These are phyloP conservation scores for Limnodromus scolopaceus DNA, from an alignment of 2,797 vertebrate genomes.

Conservation along the genomic window DNA sequence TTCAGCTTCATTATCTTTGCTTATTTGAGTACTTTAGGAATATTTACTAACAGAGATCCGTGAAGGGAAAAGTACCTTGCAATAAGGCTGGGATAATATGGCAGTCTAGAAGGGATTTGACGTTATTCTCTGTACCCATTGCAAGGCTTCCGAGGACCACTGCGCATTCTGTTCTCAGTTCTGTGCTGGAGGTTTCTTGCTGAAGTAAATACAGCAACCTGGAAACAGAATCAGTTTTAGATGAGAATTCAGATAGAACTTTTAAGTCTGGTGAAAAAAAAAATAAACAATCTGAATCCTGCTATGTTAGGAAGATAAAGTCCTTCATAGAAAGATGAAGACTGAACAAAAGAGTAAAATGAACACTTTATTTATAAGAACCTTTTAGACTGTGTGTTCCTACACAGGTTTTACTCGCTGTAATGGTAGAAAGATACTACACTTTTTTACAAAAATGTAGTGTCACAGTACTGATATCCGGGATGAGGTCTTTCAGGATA, in stretches of 20 bases:
- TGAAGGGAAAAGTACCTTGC: slow-evolving; percentile 84
- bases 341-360: neutral
- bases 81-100: slow-evolving; percentile 98
- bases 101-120: slow-evolving; percentile 99
- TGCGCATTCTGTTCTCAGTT: slow-evolving; percentile 93
- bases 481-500: neutral
- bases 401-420: neutral
- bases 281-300: neutral
- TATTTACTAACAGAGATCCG: neutral
- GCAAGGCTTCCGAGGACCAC: slow-evolving; percentile 97
- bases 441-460: neutral
- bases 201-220: slow-evolving; percentile 97
- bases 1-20: neutral
- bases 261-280: neutral
- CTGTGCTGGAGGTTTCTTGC: slow-evolving; percentile 92
- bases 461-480: neutral
- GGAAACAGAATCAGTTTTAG: slow-evolving; percentile 48
- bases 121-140: slow-evolving; percentile 99
- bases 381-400: neutral
- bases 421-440: neutral
- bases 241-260: neutral
- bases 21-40: neutral
- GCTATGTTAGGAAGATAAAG: neutral
- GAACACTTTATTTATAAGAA: neutral
- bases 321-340: neutral